Base-by-base conservation (phyloP, 2,113 vertebrate species). In the Campylomormyrus tamandua region DNA sequence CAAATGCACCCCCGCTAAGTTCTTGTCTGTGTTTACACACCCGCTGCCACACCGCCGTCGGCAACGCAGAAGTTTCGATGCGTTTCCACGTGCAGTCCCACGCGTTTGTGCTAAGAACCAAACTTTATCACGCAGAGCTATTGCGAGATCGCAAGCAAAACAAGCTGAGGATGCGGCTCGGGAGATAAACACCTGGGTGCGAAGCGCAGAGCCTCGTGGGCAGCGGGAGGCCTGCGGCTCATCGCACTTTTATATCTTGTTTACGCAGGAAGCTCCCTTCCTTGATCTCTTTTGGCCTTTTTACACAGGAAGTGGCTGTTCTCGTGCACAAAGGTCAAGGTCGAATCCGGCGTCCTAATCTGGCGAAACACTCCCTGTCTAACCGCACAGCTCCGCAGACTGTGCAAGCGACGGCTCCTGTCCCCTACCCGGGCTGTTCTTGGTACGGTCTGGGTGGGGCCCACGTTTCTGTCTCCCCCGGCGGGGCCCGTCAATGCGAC, bases 151-250 rank as follows among this genome's bases (percentile, higher is more conserved):
- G 11, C 17, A 5, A 27, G 7, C 19, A 3, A 85, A 21, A 39
- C 24, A 88, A 93, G 77, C 77, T 56, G 77, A 39, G 87, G 77
- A 77, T 27, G 88, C 24, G 7, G 52, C 66, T n/a, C 45, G 52
- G 15, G 56, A 83, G 89, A 52, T 90, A 77, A 91, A 93, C 90
- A 93, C 45, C 8, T 50, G 42, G 3, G n/a, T 10, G 4, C 0
- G 10, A 56, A 35, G n/a, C 27, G 5, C 85, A 1, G 27, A 1
- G 85, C 46, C 4, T 53, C 7, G 4, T 6, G 42, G 46, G 49
- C 11, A 52, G 13, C 0, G 11, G 49, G 49, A 10, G 49, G 48
- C 8, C 10, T 2, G n/a, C 3, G 5, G 31, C 3, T 8, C 53
- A 87, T 87, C 27, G 2, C 13, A 24, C 31, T 53, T 56, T 87